Base-by-base conservation (phyloP, 2,888 invertebrate genomes). In the Ecdyonurus torrentis region DNA sequence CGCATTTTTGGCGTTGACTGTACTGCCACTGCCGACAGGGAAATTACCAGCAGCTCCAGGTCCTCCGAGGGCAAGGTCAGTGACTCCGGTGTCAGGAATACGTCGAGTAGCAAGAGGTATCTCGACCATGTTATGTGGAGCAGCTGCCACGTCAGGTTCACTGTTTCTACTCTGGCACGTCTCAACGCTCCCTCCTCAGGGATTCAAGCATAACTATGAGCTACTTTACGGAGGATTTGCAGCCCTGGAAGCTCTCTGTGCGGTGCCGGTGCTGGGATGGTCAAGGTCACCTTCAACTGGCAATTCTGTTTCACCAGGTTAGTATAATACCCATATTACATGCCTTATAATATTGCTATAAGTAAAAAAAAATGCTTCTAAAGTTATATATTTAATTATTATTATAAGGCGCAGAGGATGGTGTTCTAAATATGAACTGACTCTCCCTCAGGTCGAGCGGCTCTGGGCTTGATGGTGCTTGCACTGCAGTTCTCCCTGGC, bases 141-240 rank as follows among this genome's bases (percentile, higher is more conserved):
- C 61, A 22, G 52, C 58, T 20, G 59, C 60, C 22, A 64, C 65
- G 18, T 62, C 61, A 25, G 61, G 62, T 5, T 52, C 23, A 19
- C 64, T 64, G 20, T 65, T 61, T 59, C 61, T 66, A 2, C 53
- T 65, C 23, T 66, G 66, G 66, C 63, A 66, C 50, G 52, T 64
- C 2, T 63, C 64, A 2, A 37, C 63, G 3, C 58, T 64, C 10
- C 25, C 58, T 22, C 37, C 37, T 37, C 19, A 55, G 20, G 63
- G 64, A 22, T 66, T 66, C 59, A 18, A 60, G 10, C 52, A 60
- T 25, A 65, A 65, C 58, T 66, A 66, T 52, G 65, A 66, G 22
- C 20, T 64, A 10, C 60, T 66, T n/a, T 66, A 60, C 55, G 61
- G 66, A 37, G 63, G 65, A 10, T 66, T 63, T 37, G 23, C 61